A percentile compares a stretch with the other conserved stretches of the same genome.
These are phyloP conservation scores for Alces alces DNA, from an alignment of 2,113 vertebrate genomes.

Conservation along the genomic window DNA sequence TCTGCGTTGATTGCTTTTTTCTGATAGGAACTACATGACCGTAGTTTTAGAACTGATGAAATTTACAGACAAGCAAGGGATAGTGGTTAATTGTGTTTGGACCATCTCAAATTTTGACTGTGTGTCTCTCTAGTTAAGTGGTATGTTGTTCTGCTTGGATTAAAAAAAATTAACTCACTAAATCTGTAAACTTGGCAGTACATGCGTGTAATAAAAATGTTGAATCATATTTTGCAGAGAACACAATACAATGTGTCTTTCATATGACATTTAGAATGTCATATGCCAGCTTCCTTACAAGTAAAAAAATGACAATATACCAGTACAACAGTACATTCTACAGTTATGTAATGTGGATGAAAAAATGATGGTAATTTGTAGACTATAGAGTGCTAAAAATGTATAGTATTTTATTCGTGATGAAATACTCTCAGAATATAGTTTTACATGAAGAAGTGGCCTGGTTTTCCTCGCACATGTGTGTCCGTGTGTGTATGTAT, in stretches of 20 bases:
- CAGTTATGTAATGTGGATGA: neutral
- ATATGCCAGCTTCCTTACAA: neutral
- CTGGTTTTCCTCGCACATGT: fast-evolving
- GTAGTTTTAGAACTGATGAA: neutral
- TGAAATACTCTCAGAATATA: neutral
- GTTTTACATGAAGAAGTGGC: neutral
- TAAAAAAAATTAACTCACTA: neutral
- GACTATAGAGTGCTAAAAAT: neutral
- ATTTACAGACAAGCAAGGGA: neutral
- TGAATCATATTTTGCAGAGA: neutral
- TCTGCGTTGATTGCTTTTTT: neutral
- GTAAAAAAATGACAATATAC: neutral
- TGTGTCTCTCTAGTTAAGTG: neutral
- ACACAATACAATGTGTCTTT: neutral
- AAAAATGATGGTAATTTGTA: neutral
- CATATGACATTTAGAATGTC: neutral
- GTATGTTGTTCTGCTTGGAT: neutral
- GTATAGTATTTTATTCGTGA: neutral
- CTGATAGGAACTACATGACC: fast-evolving
- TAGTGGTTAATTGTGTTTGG: neutral
- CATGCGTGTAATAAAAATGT: neutral
- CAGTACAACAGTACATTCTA: neutral
- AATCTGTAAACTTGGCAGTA: neutral
- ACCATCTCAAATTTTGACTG: neutral
- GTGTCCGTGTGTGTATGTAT: neutral